Base-by-base conservation (phyloP, 2,888 invertebrate species). In the Cetonia aurata region DNA sequence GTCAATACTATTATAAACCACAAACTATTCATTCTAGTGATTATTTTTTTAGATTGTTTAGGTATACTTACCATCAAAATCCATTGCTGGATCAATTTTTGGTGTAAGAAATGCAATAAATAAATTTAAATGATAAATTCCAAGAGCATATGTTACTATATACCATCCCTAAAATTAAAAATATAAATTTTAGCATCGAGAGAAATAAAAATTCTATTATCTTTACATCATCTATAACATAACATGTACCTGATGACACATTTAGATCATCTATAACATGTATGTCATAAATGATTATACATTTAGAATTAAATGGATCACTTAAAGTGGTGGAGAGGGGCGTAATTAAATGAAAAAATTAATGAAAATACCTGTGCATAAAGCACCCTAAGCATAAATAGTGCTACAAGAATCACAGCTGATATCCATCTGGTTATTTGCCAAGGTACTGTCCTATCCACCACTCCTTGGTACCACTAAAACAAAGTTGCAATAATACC, bases 101-200 rank as follows among this genome's bases (percentile, higher is more conserved):
- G 99, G 99, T 81, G 99, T 98, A 77, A 99, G 90, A 90, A 99
- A 99, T 86, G 98, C 98, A 88, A 99, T 98, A 88, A 99, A 98
- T 85, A 99, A 89, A 88, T 99, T 99, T 84, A 99, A 90, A 85
- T 99, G 96, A 86, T 99, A 99, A 83, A 99, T 99, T 79, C 99
- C 99, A 85, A 99, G 88, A 37, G 98, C 99, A 87, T 99, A 99
- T 78, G 98, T 98, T 72, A 99, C 93, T 80, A 99, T 99, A 85
- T 99, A 99, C 98, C 99, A 99, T 77, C 99, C 99, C 95, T 99
- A 87, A 75, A 88, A 62, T 62, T 62, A 50, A 1, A 50, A 10
- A 15, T 4, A 12, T 42, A 50, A 46, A 69, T 55, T 37, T 44
- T 55, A 31, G 13, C 13, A 25, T 50, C 9, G 13, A 10, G 10